A percentile compares a stretch with the other conserved stretches of the same genome.
These are phyloP conservation scores for Porites divaricata DNA, from an alignment of 92 coral and sea anemone species.

Conservation along the genomic window DNA sequence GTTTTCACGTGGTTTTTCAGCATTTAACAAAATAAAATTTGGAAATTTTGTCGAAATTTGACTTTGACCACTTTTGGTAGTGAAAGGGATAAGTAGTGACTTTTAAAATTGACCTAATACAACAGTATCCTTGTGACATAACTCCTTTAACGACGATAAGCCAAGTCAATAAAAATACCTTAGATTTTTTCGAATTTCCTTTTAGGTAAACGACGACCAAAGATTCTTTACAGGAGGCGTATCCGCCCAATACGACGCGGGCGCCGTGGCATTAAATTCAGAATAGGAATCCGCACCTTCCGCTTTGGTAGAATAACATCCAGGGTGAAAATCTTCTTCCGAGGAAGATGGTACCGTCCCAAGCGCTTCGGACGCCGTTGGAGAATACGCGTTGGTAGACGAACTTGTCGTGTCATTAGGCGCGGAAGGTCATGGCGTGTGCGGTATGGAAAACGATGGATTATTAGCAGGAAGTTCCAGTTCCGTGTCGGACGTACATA, in stretches of 20 bases:
- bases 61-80: too few relatives aligned
- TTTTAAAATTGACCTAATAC: too few relatives aligned
- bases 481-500: slow-evolving; percentile 15
- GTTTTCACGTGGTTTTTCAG: too few relatives aligned
- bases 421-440: slow-evolving; percentile 24
- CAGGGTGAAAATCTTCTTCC: slow-evolving; percentile 29
- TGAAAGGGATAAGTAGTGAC: too few relatives aligned
- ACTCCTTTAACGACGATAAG: background rate
- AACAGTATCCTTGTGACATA: too few relatives aligned
- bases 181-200: too few relatives aligned
- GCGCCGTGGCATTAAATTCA: background rate
- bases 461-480: background rate
- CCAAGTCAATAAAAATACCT: background rate
- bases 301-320: background rate
- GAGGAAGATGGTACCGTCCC: slow-evolving; percentile 28
- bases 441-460: background rate
- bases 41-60: too few relatives aligned
- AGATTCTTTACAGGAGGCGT: slow-evolving; percentile 7
- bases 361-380: slow-evolving; percentile 34
- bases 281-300: background rate
- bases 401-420: slow-evolving; percentile 10
- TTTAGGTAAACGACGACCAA: slow-evolving; percentile 26
- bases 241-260: slow-evolving; percentile 26
- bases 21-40: too few relatives aligned
- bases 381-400: background rate